Evolutionary conservation across 2,113 vertebrate genomes (phyloP).

Genomic region (Anguilla japonica): DNA sequence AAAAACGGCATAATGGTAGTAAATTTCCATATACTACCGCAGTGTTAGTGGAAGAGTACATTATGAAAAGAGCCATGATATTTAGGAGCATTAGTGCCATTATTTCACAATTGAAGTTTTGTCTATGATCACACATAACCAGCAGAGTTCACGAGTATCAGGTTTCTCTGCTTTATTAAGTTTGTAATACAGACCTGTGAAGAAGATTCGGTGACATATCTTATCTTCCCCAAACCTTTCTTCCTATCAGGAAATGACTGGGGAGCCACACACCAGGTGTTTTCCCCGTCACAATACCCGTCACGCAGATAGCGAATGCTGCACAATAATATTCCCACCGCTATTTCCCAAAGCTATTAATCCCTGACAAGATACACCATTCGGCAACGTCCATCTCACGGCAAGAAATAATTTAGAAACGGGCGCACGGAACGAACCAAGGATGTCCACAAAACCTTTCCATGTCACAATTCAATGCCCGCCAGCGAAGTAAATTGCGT

Average conservation of each 20-base stretch:
- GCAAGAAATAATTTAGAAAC: slow-evolving; percentile 38
- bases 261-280: slow-evolving; percentile 4
- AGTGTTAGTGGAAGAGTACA: background rate
- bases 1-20: background rate
- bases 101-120: background rate
- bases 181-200: background rate
- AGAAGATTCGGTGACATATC: background rate
- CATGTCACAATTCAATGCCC: slow-evolving; percentile 10
- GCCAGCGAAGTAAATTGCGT: slow-evolving; percentile 17
- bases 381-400: slow-evolving; percentile 47
- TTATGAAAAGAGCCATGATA: background rate
- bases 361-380: slow-evolving; percentile 46
- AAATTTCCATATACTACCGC: background rate
- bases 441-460: slow-evolving; percentile 46
- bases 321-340: slow-evolving; percentile 28
- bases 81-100: background rate
- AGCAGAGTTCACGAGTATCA: background rate
- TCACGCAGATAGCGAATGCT: slow-evolving; percentile 7
- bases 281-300: background rate
- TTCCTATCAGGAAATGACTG: background rate
- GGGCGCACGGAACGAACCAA: slow-evolving; percentile 21
- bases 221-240: background rate
- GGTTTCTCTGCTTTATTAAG: background rate
- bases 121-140: background rate
- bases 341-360: slow-evolving; percentile 55